Evolutionary conservation across 2,797 vertebrate genomes (phyloP), one percentile per base, ranked within the genome.

Genomic region (Leptatherina wallacei): DNA sequence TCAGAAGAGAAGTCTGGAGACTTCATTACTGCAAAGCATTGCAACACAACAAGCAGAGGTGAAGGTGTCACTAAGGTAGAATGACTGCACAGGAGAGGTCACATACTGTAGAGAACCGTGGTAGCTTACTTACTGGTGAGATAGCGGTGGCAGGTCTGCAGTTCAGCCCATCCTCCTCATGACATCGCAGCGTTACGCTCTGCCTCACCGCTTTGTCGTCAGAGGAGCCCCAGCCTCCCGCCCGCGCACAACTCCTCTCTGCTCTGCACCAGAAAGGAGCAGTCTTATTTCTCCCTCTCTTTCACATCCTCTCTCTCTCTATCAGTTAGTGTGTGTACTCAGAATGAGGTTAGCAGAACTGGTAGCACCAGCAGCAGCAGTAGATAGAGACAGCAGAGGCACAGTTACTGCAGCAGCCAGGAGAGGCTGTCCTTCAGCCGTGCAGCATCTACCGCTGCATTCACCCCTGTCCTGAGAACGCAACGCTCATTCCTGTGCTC

Each of bases 241-340:
- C 88, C 78, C 74, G 84, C 66, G n/a, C 88, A 88, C 89, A 87
- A 56, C 88, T 89, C 90, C 77, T 85, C 84, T 90, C 84, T 32
- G 77, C 90, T 91, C 90, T 89, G 91, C 91, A 92, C 84, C 91
- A 90, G 90, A 91, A 87, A 90, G 84, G 86, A 92, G 90, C 91
- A 88, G 90, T 89, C 86, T 90, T 85, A 81, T 77, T 79, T 87
- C 77, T 85, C 82, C 72, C 80, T 83, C 81, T 73, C 70, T 67
- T 74, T 80, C 54, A 5, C 61, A 42, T 68, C 64, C 72, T 56
- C 58, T 36, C 52, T 33, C 55, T 69, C 71, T 74, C 82, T 80
- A 57, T 79, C 84, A 81, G 78, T 86, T 38, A 70, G 78, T 30
- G 79, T 36, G 79, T 90, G 88, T 88, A 81, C 87, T 89, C 90